phyloP scores from a whole-genome alignment of 2,888 invertebrate genomes.

The Poecilus cupreus region DNA sequence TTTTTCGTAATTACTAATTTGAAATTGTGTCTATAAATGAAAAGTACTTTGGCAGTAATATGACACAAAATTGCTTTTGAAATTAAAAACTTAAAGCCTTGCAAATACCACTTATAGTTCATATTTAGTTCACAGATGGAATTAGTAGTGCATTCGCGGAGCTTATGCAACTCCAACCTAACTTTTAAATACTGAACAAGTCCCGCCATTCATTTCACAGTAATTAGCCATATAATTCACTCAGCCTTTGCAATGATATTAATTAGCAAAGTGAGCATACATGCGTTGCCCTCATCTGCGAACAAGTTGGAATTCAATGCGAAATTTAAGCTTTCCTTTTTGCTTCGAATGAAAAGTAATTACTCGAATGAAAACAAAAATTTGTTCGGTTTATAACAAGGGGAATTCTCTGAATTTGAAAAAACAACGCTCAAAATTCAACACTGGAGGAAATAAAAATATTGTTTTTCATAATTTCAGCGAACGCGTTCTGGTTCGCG shows the following conservation, averaged over 20 bases:
- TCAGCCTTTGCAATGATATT: not conserved
- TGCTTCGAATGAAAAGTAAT: conserved; percentile 30
- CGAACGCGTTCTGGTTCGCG: not conserved
- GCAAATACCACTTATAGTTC: conserved; percentile 11
- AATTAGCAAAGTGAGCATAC: conserved; percentile 29
- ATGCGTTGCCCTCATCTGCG: conserved; percentile 1
- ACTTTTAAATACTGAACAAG: conserved; percentile 32
- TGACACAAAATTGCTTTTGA: not conserved
- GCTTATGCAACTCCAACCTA: conserved; percentile 36
- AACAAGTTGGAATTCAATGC: conserved; percentile 27
- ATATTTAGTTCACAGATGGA: conserved; percentile 13
- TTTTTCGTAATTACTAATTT: not conserved
- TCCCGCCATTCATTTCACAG: conserved; percentile 24
- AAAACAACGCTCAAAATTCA: conserved; percentile 4
- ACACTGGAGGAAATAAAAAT: conserved; percentile 10
- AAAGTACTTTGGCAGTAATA: not conserved
- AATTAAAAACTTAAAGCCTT: not conserved
- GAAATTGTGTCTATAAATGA: not conserved
- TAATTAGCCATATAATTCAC: conserved; percentile 32
- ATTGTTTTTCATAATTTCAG: conserved; percentile 12
- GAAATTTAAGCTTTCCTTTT: conserved; percentile 30
- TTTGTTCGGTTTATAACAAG: conserved; percentile 13
- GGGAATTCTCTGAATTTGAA: not conserved
- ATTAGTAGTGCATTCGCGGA: conserved; percentile 4
- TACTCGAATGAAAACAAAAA: conserved; percentile 27